These are phyloP conservation scores for Apis florea DNA, from an alignment of 1,140 invertebrate species.

Conservation along the genomic window DNA sequence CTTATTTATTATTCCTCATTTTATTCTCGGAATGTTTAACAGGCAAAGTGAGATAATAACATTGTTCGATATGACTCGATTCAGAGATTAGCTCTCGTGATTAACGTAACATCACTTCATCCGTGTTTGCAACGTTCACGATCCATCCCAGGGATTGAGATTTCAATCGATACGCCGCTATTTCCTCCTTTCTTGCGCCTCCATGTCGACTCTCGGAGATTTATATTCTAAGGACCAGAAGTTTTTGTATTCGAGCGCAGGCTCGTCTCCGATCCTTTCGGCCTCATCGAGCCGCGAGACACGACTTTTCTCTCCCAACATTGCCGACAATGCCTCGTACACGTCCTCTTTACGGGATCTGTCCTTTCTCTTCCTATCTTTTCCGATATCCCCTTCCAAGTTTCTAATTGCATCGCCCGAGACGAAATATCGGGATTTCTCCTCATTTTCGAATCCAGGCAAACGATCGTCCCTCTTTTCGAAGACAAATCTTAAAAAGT, in stretches of 20 bases:
- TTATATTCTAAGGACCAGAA: slow-evolving; percentile 81
- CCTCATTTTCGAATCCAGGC: slow-evolving; percentile 9
- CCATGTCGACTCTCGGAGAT: slow-evolving; percentile 45
- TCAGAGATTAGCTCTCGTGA: not conserved
- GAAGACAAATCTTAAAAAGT: slow-evolving; percentile 26
- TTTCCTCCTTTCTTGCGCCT: slow-evolving; percentile 33
- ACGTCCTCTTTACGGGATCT: not conserved
- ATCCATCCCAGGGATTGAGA: not conserved
- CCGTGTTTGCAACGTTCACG: not conserved
- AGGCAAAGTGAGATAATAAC: no score
- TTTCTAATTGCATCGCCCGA: slow-evolving; percentile 34
- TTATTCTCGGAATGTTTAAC: no score
- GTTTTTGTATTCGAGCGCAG: slow-evolving; percentile 77
- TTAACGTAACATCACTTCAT: not conserved
- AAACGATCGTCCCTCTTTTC: not conserved
- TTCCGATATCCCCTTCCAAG: slow-evolving; percentile 14
- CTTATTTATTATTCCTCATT: no score
- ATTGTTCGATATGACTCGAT: not conserved
- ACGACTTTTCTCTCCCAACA: slow-evolving; percentile 71
- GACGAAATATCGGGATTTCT: slow-evolving; percentile 48
- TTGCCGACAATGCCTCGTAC: slow-evolving; percentile 44
- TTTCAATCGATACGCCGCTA: not conserved
- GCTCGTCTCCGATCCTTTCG: slow-evolving; percentile 73
- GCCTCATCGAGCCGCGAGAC: slow-evolving; percentile 75
- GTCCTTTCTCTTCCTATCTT: slow-evolving; percentile 31